These are phyloP conservation scores for Xenopus borealis DNA, from an alignment of 2,113 vertebrate species.

Conservation along the genomic window DNA sequence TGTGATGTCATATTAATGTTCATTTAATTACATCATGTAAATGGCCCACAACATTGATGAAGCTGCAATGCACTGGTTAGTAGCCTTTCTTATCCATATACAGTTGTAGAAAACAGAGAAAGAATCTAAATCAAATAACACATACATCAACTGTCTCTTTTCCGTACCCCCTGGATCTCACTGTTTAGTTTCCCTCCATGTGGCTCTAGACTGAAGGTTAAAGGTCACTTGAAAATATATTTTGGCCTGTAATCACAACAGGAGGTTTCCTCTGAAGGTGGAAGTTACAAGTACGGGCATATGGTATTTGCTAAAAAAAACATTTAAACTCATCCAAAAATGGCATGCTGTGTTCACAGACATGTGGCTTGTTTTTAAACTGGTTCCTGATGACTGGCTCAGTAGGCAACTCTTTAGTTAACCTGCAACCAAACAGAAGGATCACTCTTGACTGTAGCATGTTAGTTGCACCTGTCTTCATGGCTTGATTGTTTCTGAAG, in stretches of 20 bases:
- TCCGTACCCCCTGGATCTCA: neutral
- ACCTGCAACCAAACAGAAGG: neutral
- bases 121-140: conserved; percentile 11
- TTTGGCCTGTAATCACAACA: conserved; percentile 21
- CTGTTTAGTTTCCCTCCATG: conserved; percentile 4
- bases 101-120: neutral
- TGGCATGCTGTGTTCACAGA: neutral
- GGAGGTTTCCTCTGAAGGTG: conserved; percentile 26
- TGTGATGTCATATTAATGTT: too few relatives aligned
- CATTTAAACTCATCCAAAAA: neutral
- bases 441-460: neutral
- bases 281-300: conserved; percentile 2
- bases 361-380: neutral
- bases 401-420: neutral
- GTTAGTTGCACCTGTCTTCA: neutral
- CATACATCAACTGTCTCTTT: conserved; percentile 1
- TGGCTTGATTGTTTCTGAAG: too few relatives aligned
- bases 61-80: too few relatives aligned
- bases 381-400: neutral
- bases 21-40: too few relatives aligned
- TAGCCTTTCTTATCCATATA: neutral
- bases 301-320: conserved; percentile 14
- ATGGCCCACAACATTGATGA: too few relatives aligned
- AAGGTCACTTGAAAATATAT: conserved; percentile 16
- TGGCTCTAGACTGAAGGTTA: conserved; percentile 14